These are phyloP conservation scores for Brachyhypopomus occidentalis DNA, from an alignment of 2,113 vertebrate genomes.

Conservation along the genomic window DNA sequence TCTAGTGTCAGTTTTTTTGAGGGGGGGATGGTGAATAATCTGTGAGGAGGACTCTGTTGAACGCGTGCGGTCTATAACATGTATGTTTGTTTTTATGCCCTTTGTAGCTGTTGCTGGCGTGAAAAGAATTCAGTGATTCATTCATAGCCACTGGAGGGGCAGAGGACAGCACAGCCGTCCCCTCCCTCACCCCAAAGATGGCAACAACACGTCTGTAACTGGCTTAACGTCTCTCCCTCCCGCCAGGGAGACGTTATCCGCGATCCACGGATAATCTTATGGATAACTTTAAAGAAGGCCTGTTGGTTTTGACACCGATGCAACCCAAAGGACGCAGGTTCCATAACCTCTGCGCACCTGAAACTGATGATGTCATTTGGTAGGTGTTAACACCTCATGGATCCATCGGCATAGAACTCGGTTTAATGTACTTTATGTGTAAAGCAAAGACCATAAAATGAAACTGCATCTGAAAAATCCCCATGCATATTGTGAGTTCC, in stretches of 20 bases:
- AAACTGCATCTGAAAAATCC: not conserved
- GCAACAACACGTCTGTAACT: conserved; percentile 63
- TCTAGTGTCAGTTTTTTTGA: conserved; percentile 12
- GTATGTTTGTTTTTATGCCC: conserved; percentile 46
- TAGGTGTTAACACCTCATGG: not conserved
- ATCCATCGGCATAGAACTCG: not conserved
- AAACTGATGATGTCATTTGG: conserved; percentile 2
- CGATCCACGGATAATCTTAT: conserved; percentile 47
- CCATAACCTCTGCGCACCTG: conserved; percentile 43
- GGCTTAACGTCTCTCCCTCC: conserved; percentile 56
- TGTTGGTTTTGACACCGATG: conserved; percentile 19
- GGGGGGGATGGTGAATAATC: not conserved
- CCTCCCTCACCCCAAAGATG: conserved; percentile 63
- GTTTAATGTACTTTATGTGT: not conserved
- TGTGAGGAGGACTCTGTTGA: not conserved
- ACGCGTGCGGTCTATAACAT: conserved; percentile 45
- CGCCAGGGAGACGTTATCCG: conserved; percentile 47
- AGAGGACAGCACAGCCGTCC: conserved; percentile 46
- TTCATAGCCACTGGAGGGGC: conserved; percentile 57
- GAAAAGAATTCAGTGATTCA: conserved; percentile 63
- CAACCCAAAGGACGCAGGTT: conserved; percentile 19
- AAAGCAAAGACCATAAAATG: conserved; percentile 23
- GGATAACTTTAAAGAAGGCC: conserved; percentile 13
- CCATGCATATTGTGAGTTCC: conserved; percentile 16
- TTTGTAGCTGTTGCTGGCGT: conserved; percentile 64